Percentiles rank a stretch among this genome's conserved stretches.
These are phyloP conservation scores for Sprattus sprattus DNA, from an alignment of 2,113 vertebrate genomes.

Conservation along the genomic window DNA sequence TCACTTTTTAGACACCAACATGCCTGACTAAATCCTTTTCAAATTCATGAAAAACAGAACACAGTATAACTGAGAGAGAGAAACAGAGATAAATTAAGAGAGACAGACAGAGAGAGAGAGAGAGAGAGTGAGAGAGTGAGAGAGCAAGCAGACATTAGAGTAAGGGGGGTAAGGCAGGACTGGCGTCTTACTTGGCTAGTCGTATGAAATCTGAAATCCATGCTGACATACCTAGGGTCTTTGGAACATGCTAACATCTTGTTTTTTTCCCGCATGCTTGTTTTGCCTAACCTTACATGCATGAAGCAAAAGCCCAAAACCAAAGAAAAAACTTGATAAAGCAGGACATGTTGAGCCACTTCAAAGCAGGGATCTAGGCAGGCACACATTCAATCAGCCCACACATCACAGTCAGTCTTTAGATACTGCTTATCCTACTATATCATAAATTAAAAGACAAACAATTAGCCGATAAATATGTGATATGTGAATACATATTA, in stretches of 20 bases:
- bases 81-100: not conserved
- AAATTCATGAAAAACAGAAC: not conserved
- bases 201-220: conserved; percentile 46
- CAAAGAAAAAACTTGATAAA: not conserved
- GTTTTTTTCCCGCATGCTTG: conserved; percentile 61
- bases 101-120: not conserved
- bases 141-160: not conserved
- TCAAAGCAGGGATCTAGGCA: conserved; percentile 53
- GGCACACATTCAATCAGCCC: conserved; percentile 51
- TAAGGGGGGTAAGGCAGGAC: conserved; percentile 36
- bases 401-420: conserved; percentile 38
- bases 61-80: conserved; percentile 11
- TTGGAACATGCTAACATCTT: conserved; percentile 62
- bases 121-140: not conserved
- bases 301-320: conserved; percentile 58
- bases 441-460: conserved; percentile 56
- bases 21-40: not conserved
- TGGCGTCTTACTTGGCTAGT: conserved; percentile 43
- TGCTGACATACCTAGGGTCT: conserved; percentile 50
- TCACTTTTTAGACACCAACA: not conserved
- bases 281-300: conserved; percentile 63
- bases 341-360: conserved; percentile 43
- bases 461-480: conserved; percentile 52
- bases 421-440: conserved; percentile 63
- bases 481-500: conserved; percentile 56